phyloP scores from a whole-genome alignment of 2,888 invertebrate genomes.

The Xestobium rufovillosum region DNA sequence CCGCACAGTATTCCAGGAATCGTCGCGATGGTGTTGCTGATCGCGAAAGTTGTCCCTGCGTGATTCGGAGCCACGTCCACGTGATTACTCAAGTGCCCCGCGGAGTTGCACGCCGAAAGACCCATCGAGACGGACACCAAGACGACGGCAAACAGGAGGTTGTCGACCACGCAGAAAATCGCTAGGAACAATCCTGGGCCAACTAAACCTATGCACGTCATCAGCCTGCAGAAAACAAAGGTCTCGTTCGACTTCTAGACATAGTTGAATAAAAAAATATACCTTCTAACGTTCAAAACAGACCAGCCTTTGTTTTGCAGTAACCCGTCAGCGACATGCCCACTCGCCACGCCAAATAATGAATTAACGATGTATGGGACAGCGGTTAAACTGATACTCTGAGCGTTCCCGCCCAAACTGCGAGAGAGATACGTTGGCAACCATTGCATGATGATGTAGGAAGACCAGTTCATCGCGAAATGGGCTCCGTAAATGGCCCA shows the following conservation, averaged over 20 bases:
- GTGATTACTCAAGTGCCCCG: conserved; percentile 70
- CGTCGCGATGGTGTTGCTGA: conserved; percentile 68
- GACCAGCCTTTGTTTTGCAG: conserved; percentile 49
- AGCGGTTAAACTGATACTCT: conserved; percentile 64
- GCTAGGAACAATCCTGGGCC: conserved; percentile 65
- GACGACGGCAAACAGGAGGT: conserved; percentile 59
- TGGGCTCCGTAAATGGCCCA: conserved; percentile 70
- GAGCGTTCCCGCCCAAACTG: conserved; percentile 57
- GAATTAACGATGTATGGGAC: conserved; percentile 69
- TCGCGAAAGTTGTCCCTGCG: conserved; percentile 68
- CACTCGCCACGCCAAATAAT: conserved; percentile 60
- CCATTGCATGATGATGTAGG: conserved; percentile 75
- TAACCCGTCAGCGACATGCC: conserved; percentile 63
- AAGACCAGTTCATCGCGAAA: conserved; percentile 75
- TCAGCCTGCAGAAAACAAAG: too few species aligned
- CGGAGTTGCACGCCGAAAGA: conserved; percentile 65
- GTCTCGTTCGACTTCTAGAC: too few species aligned
- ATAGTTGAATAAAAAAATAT: too few species aligned
- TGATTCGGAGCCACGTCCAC: conserved; percentile 71
- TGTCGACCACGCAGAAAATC: conserved; percentile 62
- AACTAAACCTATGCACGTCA: conserved; percentile 64
- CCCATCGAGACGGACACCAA: conserved; percentile 69
- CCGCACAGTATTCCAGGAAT: conserved; percentile 69
- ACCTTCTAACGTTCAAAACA: conserved; percentile 59
- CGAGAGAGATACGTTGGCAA: conserved; percentile 62